Percentiles rank a stretch among this genome's conserved stretches.
phyloP scores from a whole-genome alignment of 2,888 invertebrate species.

The Suillia variegata region DNA sequence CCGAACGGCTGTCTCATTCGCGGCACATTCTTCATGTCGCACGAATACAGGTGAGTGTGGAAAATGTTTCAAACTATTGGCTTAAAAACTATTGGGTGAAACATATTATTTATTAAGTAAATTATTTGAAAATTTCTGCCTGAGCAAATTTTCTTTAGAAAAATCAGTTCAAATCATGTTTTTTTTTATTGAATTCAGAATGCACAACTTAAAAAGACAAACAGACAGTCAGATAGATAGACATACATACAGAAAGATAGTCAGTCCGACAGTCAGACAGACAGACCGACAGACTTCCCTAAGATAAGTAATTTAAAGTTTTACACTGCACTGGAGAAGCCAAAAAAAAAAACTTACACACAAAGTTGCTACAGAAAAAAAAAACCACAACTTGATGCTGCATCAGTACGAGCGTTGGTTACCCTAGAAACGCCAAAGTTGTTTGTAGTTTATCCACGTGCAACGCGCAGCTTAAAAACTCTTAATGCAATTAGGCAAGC shows the following conservation, averaged over 20 bases:
- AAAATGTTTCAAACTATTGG: background rate
- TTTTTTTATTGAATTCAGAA: too few species aligned
- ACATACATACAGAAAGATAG: too few species aligned
- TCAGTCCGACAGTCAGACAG: background rate
- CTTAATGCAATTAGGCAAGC: constrained; percentile 23
- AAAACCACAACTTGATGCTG: background rate
- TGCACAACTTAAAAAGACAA: background rate
- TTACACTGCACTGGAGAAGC: background rate
- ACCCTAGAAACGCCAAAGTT: background rate
- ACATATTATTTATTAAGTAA: background rate
- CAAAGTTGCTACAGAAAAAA: background rate
- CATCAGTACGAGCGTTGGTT: too few species aligned
- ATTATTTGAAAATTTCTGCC: too few species aligned
- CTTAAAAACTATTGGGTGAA: background rate
- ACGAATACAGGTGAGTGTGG: constrained; percentile 72
- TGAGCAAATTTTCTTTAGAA: too few species aligned
- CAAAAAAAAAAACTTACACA: background rate
- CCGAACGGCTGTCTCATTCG: constrained; percentile 87
- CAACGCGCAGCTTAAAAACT: constrained; percentile 12
- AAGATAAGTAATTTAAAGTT: constrained; percentile 20
- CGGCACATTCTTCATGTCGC: constrained; percentile 93
- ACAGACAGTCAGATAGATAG: too few species aligned
- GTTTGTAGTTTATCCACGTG: background rate
- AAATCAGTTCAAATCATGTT: too few species aligned
- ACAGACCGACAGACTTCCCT: background rate